Evolutionary conservation across 2,113 vertebrate genomes (phyloP).

Genomic region (Merops nubicus): DNA sequence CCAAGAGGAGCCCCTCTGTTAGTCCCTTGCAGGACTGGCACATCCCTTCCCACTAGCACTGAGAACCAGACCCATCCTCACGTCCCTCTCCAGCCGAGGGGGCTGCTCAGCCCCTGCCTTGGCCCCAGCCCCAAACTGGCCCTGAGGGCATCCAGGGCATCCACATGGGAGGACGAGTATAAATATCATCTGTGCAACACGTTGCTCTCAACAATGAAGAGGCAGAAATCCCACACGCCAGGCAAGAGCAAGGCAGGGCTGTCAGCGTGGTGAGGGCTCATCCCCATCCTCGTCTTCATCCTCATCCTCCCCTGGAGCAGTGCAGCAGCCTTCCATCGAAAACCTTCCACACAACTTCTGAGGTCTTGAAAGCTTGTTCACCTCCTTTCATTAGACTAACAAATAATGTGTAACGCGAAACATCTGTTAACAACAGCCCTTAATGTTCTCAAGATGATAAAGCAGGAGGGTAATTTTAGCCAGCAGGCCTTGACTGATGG

Average conservation of each 20-base stretch:
- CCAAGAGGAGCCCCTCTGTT: neutral
- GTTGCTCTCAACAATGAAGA: neutral
- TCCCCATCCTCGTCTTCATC: neutral
- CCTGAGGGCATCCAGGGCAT: neutral
- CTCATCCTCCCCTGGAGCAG: constrained; percentile 2
- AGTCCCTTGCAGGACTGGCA: neutral
- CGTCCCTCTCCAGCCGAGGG: neutral
- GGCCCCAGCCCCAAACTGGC: neutral
- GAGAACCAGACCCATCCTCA: neutral
- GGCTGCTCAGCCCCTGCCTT: neutral
- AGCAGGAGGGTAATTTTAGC: constrained; percentile 65
- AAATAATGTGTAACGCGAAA: constrained; percentile 81
- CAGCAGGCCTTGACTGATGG: constrained; percentile 54
- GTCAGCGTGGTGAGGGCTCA: neutral
- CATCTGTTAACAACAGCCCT: constrained; percentile 77
- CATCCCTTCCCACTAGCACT: accelerated
- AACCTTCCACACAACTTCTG: constrained; percentile 57
- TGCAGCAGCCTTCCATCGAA: constrained; percentile 42
- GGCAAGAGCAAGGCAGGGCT: neutral
- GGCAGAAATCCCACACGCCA: neutral
- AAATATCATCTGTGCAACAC: neutral
- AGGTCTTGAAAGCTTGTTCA: constrained; percentile 79
- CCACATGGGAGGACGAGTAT: accelerated
- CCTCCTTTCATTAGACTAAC: constrained; percentile 85
- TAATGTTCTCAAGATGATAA: constrained; percentile 80